These are phyloP conservation scores for Drosophila tristis DNA, from an alignment of 1,140 invertebrate species.

Conservation along the genomic window DNA sequence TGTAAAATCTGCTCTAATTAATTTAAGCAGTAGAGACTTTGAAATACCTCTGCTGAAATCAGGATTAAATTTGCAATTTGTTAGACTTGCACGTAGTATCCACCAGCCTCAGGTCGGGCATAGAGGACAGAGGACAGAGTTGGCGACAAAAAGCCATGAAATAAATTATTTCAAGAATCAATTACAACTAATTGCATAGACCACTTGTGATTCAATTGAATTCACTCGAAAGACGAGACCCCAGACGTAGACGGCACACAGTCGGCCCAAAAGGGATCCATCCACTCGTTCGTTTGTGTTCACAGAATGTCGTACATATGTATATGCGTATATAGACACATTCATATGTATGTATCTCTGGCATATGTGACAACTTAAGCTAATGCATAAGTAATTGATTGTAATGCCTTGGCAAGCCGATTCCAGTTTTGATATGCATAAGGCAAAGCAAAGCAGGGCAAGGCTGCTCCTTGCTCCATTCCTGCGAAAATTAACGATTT, in stretches of 20 bases:
- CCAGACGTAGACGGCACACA: conserved; percentile 13
- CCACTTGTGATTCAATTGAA: conserved; percentile 71
- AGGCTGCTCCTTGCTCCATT: too few species aligned
- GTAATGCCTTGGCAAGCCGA: conserved; percentile 7
- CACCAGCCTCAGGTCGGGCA: not conserved
- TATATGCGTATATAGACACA: not conserved
- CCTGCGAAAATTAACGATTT: too few species aligned
- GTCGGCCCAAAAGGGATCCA: conserved; percentile 7
- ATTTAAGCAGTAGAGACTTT: conserved; percentile 54
- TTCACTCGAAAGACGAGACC: conserved; percentile 47
- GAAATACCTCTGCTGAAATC: conserved; percentile 6
- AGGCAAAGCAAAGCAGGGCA: too few species aligned
- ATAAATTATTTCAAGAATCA: conserved; percentile 74
- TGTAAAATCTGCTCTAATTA: conserved; percentile 47
- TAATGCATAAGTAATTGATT: conserved; percentile 31
- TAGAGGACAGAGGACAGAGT: conserved; percentile 7
- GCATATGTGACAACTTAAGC: conserved; percentile 13
- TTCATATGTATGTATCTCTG: not conserved
- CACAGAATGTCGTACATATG: not conserved
- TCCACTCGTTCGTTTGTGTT: conserved; percentile 6
- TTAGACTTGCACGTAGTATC: conserved; percentile 35
- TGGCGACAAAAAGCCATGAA: conserved; percentile 71
- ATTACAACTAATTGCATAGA: conserved; percentile 73
- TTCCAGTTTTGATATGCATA: too few species aligned
- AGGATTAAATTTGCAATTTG: conserved; percentile 49